phyloP scores from a whole-genome alignment of 1,140 invertebrate species.

The Drosophila bocki region DNA sequence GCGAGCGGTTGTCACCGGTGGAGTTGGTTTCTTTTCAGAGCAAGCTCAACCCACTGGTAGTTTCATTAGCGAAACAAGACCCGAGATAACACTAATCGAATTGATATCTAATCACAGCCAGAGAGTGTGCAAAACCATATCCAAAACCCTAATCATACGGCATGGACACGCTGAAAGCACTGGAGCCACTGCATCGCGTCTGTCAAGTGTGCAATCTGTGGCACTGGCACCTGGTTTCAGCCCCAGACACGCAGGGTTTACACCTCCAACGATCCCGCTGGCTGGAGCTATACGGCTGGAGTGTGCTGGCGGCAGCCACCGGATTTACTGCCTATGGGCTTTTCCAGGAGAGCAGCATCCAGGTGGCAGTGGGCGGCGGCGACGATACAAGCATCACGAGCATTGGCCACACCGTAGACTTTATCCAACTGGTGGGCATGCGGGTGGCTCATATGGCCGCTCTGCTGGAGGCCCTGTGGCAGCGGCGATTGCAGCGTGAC shows the following conservation, averaged over 20 bases:
- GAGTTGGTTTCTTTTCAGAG: too few relatives aligned
- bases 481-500: constrained; percentile 32
- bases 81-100: constrained; percentile 21
- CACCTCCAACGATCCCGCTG: constrained; percentile 43
- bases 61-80: constrained; percentile 7
- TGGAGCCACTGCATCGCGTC: constrained; percentile 49
- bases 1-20: background rate
- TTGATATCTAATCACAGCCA: constrained; percentile 4
- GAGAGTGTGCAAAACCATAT: background rate
- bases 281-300: constrained; percentile 63
- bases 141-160: background rate
- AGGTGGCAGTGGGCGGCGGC: background rate
- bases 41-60: background rate
- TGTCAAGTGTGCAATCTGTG: constrained; percentile 61
- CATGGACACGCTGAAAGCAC: constrained; percentile 67
- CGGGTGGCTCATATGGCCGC: constrained; percentile 67
- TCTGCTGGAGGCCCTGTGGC: constrained; percentile 64
- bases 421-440: constrained; percentile 77
- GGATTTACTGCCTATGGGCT: constrained; percentile 55
- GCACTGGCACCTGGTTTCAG: constrained; percentile 43
- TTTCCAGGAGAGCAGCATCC: constrained; percentile 41
- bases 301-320: constrained; percentile 34
- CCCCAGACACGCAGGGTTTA: constrained; percentile 13
- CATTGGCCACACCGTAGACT: constrained; percentile 76
- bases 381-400: constrained; percentile 33